Percentiles rank a stretch among this genome's conserved stretches.
These are phyloP conservation scores for Trichogramma evanescens DNA, from an alignment of 2,888 invertebrate genomes.

Conservation along the genomic window DNA sequence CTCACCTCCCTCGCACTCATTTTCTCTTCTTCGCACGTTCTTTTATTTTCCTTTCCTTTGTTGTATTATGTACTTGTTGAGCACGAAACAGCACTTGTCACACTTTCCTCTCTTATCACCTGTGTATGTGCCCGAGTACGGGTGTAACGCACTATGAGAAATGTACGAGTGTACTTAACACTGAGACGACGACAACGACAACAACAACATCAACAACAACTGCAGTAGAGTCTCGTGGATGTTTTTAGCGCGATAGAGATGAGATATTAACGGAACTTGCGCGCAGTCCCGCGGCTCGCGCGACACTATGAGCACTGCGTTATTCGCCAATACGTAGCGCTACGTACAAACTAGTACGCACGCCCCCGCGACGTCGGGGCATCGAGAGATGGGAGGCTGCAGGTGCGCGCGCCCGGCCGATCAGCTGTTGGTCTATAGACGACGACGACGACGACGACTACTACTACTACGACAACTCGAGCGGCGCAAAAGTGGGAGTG, in stretches of 20 bases:
- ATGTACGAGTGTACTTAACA: no score
- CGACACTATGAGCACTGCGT: conserved; percentile 32
- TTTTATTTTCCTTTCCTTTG: background rate
- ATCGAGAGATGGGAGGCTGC: background rate
- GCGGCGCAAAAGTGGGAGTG: no score
- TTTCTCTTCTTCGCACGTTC: conserved; percentile 21
- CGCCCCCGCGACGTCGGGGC: conserved; percentile 8
- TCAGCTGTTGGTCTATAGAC: background rate
- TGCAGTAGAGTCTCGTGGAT: no score
- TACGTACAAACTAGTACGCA: conserved; percentile 29
- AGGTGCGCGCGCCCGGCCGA: background rate
- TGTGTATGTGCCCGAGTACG: background rate
- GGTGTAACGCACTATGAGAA: no score
- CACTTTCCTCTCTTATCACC: background rate
- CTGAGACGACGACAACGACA: no score
- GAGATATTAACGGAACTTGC: conserved; percentile 27
- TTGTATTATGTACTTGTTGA: background rate
- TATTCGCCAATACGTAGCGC: conserved; percentile 10
- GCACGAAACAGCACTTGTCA: no score
- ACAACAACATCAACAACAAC: no score
- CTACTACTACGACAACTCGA: no score
- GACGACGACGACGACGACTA: background rate
- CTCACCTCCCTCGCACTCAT: conserved; percentile 70
- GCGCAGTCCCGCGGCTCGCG: conserved; percentile 40
- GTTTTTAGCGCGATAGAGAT: no score